A percentile compares a stretch with the other conserved stretches of the same genome.
Evolutionary conservation across 2,797 vertebrate species (phyloP).

Genomic region (Notolabrus celidotus): DNA sequence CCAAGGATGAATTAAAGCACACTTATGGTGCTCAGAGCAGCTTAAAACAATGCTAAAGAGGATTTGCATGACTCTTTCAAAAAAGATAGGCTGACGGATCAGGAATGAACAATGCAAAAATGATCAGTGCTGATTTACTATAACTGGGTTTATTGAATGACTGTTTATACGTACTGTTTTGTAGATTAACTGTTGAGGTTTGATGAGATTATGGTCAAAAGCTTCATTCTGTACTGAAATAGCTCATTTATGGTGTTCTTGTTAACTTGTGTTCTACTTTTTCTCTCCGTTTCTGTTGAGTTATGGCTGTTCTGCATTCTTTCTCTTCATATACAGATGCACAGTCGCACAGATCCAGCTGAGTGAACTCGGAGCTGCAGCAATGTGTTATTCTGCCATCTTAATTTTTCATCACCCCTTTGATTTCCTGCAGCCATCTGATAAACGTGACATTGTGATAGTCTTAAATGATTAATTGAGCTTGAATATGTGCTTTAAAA

Average conservation of each 20-base stretch:
- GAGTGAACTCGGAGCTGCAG: constrained; percentile 34
- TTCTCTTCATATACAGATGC: constrained; percentile 8
- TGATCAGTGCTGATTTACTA: background rate
- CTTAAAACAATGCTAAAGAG: constrained; percentile 32
- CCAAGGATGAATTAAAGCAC: constrained; percentile 45
- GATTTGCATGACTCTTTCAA: constrained; percentile 43
- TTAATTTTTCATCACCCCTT: constrained; percentile 79
- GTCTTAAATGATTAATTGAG: constrained; percentile 94
- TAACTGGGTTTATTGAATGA: background rate
- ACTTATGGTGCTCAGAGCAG: constrained; percentile 15
- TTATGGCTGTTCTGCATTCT: constrained; percentile 18
- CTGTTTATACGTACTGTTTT: background rate
- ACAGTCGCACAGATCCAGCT: constrained; percentile 40
- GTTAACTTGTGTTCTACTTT: background rate
- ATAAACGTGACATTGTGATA: constrained; percentile 87
- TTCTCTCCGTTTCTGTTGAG: background rate
- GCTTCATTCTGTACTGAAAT: background rate
- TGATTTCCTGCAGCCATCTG: constrained; percentile 81
- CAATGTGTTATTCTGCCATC: constrained; percentile 58
- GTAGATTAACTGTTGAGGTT: background rate
- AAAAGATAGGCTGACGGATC: background rate
- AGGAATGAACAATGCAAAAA: background rate
- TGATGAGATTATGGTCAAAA: constrained; percentile 16
- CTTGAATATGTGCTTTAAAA: constrained; percentile 85
- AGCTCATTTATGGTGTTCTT: background rate